Base-by-base conservation (phyloP, 2,888 invertebrate species). In the Trissoscelio sp. region DNA sequence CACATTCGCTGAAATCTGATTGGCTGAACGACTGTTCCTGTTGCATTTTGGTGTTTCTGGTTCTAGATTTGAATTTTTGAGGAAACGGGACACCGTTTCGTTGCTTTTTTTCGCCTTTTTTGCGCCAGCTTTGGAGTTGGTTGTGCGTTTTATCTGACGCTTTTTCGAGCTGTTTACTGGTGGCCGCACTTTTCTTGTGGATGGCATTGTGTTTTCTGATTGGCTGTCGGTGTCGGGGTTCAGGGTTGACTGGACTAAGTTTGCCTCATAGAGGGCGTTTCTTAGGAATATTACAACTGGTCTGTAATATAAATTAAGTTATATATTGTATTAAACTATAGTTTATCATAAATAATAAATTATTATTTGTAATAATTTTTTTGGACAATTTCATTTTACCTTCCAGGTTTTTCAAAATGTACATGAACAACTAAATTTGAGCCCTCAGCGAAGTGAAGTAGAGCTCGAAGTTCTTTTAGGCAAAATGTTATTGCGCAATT, bases 401-500 rank as follows among this genome's bases (percentile, higher is more conserved):
- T 94, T 85, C 97, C 97, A 60, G 95, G 94, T 37, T 93, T 93
- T 89, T 96, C 95, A 92, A 97, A 97, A 88, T 95, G 94, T 44
- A 96, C 89, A 51, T 93, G 93, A 3, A 97, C 87, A 62, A 95
- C 94, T 66, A 96, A 92, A 86, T 93, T 94, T 6, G 95, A 92
- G 0, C 94, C 93, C 91, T 97, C 98, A 0, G 96, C 95, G 92
- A 97, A 97, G 20, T 93, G 92, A 18, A 97, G 91, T 12, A 97
- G 93, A 0, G 97, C 96, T 89, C 95, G 92, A 72, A 98, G 94
- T 88, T 97, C 97, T 90, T 96, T 97, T 62, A 97, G 92, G 82
- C 96, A 96, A 91, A 97, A 97, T 83, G 97, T 97, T 28, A 98
- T 94, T 18, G 94, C 93, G 0, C 95, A 94, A 85, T 95, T 95